A percentile compares a stretch with the other conserved stretches of the same genome.
phyloP scores from a whole-genome alignment of 2,113 vertebrate species.

The Mandrillus leucophaeus region DNA sequence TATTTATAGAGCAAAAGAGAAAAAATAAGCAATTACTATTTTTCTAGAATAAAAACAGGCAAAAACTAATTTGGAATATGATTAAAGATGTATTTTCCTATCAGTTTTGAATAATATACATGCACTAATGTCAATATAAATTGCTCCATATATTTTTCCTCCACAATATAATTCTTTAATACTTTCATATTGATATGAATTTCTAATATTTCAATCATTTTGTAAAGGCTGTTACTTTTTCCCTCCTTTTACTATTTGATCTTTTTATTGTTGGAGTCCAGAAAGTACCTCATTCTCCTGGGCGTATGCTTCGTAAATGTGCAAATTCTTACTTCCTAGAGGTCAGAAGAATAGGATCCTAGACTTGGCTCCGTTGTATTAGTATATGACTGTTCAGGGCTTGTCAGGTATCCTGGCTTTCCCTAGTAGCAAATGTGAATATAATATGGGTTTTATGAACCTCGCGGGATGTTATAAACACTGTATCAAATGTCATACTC shows the following conservation, averaged over 20 bases:
- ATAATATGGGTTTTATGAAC: neutral
- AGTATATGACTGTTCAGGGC: neutral
- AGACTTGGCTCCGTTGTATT: too few relatives aligned
- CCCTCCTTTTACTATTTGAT: neutral
- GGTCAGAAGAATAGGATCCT: neutral
- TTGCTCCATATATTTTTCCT: neutral
- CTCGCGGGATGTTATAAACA: neutral
- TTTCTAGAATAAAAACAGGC: neutral
- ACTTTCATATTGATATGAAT: neutral
- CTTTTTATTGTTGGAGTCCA: neutral
- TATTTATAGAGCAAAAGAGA: neutral
- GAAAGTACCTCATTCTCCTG: neutral
- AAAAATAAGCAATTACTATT: neutral
- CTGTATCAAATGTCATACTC: neutral
- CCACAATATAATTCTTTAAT: neutral
- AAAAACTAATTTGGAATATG: neutral
- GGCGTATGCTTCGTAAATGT: neutral
- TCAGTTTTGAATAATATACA: neutral
- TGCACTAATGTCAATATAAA: neutral
- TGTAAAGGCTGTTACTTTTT: neutral
- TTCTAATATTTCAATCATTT: neutral
- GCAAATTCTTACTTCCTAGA: neutral
- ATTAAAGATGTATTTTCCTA: neutral
- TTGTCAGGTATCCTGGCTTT: neutral
- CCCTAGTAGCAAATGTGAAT: neutral